These are phyloP conservation scores for Esperia sulphurella DNA, from an alignment of 2,888 invertebrate species.

Conservation along the genomic window DNA sequence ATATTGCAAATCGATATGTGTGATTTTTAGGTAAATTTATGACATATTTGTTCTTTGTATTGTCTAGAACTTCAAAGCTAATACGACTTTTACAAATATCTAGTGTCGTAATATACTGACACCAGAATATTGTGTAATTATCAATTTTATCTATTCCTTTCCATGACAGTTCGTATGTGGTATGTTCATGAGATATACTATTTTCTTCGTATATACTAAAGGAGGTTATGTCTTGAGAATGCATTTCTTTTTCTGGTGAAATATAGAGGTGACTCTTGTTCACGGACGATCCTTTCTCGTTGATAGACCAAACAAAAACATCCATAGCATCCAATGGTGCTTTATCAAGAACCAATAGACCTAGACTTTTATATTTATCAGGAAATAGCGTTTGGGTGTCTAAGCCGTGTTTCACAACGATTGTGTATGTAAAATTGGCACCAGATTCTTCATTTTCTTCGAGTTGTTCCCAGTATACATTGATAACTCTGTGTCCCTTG, in stretches of 20 bases:
- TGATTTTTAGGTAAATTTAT: conserved; percentile 79
- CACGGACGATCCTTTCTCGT: conserved; percentile 79
- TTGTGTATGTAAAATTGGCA: conserved; percentile 84
- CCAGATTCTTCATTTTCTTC: conserved; percentile 85
- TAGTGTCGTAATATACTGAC: conserved; percentile 66
- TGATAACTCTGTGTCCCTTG: conserved; percentile 78
- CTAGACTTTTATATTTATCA: conserved; percentile 76
- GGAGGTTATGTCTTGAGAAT: conserved; percentile 65
- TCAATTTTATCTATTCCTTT: conserved; percentile 75
- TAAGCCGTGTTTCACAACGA: conserved; percentile 54
- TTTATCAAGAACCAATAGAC: conserved; percentile 80
- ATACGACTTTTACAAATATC: conserved; percentile 75
- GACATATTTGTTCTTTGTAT: conserved; percentile 69
- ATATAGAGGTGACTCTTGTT: conserved; percentile 80
- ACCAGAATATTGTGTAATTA: conserved; percentile 92
- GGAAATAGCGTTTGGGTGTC: conserved; percentile 51
- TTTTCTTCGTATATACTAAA: conserved; percentile 66
- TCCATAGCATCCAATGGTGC: conserved; percentile 60
- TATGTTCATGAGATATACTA: conserved; percentile 85
- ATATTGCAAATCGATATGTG: conserved; percentile 88
- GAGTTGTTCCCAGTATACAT: conserved; percentile 89
- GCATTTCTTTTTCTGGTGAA: conserved; percentile 72
- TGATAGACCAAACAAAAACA: conserved; percentile 81
- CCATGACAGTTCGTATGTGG: conserved; percentile 88
- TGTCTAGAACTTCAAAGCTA: conserved; percentile 57